Conservation (phyloP, 2,113 vertebrate species). For the Corydoras sp. region DNA sequence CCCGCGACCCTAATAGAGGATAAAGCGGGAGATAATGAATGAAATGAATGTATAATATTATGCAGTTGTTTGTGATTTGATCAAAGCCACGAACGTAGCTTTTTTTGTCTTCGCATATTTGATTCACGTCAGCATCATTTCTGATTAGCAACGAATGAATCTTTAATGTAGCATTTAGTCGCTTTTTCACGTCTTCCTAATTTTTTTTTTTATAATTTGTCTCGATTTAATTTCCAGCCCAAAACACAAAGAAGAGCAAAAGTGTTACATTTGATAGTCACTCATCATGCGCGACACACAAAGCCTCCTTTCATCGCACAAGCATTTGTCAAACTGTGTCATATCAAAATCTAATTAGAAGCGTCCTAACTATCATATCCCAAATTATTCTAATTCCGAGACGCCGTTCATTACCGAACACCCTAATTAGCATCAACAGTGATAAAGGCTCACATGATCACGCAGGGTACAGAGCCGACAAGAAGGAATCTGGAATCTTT, state of each 20-base stretch:
- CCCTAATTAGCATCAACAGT: slow-evolving; percentile 33
- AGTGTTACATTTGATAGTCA: background rate
- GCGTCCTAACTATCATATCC: slow-evolving; percentile 24
- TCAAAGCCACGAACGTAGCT: no score
- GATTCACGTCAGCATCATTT: no score
- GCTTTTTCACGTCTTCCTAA: no score
- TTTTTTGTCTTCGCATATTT: no score
- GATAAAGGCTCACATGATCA: slow-evolving; percentile 31
- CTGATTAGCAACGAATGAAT: no score
- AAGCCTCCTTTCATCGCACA: slow-evolving; percentile 18
- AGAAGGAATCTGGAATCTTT: slow-evolving; percentile 24
- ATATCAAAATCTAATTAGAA: slow-evolving; percentile 34
- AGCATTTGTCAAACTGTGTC: slow-evolving; percentile 25
- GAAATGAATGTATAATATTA: no score
- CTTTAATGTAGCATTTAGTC: no score
- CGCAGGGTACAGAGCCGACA: slow-evolving; percentile 3
- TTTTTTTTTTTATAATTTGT: no score
- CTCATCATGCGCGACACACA: background rate
- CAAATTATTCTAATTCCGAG: slow-evolving; percentile 33
- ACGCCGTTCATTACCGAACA: slow-evolving; percentile 28
- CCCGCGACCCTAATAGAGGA: no score
- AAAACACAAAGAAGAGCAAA: background rate
- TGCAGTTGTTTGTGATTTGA: no score
- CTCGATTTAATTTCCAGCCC: no score
- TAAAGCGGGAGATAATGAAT: no score